Evolutionary conservation across 2,113 vertebrate genomes (phyloP), one percentile per base, ranked within the genome.

Genomic region (Scalopus aquaticus): DNA sequence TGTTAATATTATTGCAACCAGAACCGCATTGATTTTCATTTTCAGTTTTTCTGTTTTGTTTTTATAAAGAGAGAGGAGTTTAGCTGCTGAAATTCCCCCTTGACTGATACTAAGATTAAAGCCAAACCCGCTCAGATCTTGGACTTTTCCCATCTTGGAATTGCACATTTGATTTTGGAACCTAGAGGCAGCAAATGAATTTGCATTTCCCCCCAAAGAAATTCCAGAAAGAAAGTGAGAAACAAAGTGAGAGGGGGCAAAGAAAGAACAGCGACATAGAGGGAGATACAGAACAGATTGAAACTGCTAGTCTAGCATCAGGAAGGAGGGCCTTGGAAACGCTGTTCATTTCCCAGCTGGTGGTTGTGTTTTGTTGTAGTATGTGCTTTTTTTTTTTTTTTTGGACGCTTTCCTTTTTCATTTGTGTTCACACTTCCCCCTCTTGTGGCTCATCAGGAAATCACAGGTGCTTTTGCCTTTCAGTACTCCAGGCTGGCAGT

Each of bases 361-460:
- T 54, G 51, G 54, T 56, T 56, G 19, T 56, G 37, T 76, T 81
- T 60, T 22, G 17, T n/a, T 20, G 24, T 39, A 30, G 37, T 24
- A 20, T 56, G 54, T 35, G 32, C 6, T 44, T 46, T 20, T 42
- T 62, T 20, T 42, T 62, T 35, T 49, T 39, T 2, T 22, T 22
- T 46, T 20, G 9, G 5, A 0, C 1, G 2, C 4, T 42, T 54
- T 44, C 32, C 24, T 30, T 93, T 96, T 95, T 88, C 96, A 98
- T 98, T 98, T 97, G 93, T 95, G 98, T 98, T 98, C 98, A 95
- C 95, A 97, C 96, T 98, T 96, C 98, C 91, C 98, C 98, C 98
- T 98, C 98, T 98, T 98, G 98, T 98, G 98, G 98, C 92, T 97
- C 92, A 96, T 97, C 96, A 97, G 92, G 97, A 98, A 98, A 98